Evolutionary conservation across 2,113 vertebrate genomes (phyloP), one percentile per base, ranked within the genome.

Genomic region (Myotis lucifugus): DNA sequence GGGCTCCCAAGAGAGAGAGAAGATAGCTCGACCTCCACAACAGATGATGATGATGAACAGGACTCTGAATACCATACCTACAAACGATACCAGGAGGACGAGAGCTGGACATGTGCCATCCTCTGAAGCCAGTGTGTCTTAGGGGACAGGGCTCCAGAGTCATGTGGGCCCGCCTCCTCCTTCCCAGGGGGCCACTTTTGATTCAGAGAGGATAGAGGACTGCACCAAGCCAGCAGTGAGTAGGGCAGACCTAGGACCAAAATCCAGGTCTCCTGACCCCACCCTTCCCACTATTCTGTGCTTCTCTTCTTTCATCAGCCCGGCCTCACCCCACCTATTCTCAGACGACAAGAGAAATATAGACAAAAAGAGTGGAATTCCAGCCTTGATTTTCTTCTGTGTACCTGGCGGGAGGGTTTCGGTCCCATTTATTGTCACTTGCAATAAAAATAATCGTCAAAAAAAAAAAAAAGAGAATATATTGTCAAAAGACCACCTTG

Each of bases 371-470:
- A 27, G 40, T 9, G 25, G 34, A 72, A 73, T 12, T 50, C 5
- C 48, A 29, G n/a, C 25, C 54, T 69, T 73, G 37, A 69, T 21
- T 37, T 64, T 21, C 32, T 64, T 42, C 82, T 84, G 18, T 84
- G 18, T 2, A 21, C 7, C 46, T 69, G 21, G 5, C 6, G 17
- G 17, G 21, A 66, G 6, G 19, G 25, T 29, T 56, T 25, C 42
- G 29, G 50, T 64, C 6, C 18, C 56, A 4, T 11, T 15, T 66
- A 42, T 56, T 64, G 23, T 77, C 48, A 21, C 1, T 37, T 73
- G 37, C 34, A 94, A 88, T 82, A 66, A 94, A 95, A 86, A 90
- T 29, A 29, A 15, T 29, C 74, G 54, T n/a, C 72, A 78, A 56
- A 50, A 74, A 32, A 50, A 77, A 78, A 56, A 50, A 74, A 32